Conservation (phyloP, 2,113 vertebrate genomes). For the Garra rufa region DNA sequence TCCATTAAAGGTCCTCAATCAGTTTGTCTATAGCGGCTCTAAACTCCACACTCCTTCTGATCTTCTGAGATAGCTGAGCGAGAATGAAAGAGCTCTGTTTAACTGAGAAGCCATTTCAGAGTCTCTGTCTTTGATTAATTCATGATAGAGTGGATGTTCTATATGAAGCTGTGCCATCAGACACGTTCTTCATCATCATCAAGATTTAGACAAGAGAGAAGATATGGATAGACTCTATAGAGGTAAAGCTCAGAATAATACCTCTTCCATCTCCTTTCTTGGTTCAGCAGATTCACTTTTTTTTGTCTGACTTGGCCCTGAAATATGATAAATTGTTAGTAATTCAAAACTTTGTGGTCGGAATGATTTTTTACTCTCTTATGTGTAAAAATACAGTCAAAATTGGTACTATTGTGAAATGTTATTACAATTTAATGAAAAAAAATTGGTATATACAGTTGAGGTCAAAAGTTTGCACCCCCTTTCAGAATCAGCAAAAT, state of each 20-base stretch:
- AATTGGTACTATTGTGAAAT: no score
- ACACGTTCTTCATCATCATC: slow-evolving; percentile 61
- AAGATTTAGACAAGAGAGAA: slow-evolving; percentile 30
- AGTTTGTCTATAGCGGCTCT: not conserved
- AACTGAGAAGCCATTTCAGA: slow-evolving; percentile 56
- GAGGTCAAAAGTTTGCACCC: no score
- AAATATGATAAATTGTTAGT: not conserved
- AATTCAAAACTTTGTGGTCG: not conserved
- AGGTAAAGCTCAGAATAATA: slow-evolving; percentile 35
- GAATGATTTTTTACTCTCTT: not conserved
- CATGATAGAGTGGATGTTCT: slow-evolving; percentile 41
- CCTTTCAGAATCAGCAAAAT: no score
- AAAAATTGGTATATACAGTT: no score
- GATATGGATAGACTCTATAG: not conserved
- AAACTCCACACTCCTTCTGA: not conserved
- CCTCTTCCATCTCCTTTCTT: not conserved
- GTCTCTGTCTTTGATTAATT: slow-evolving; percentile 60
- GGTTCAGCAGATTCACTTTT: not conserved
- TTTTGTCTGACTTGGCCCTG: not conserved
- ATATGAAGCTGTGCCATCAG: slow-evolving; percentile 55
- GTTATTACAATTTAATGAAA: no score
- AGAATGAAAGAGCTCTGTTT: slow-evolving; percentile 26
- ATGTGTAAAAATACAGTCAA: no score
- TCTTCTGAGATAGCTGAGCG: slow-evolving; percentile 3
- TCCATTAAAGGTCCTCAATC: not conserved